Base-by-base conservation (phyloP, 2,113 vertebrate genomes). In the Psephotus haematonotus region DNA sequence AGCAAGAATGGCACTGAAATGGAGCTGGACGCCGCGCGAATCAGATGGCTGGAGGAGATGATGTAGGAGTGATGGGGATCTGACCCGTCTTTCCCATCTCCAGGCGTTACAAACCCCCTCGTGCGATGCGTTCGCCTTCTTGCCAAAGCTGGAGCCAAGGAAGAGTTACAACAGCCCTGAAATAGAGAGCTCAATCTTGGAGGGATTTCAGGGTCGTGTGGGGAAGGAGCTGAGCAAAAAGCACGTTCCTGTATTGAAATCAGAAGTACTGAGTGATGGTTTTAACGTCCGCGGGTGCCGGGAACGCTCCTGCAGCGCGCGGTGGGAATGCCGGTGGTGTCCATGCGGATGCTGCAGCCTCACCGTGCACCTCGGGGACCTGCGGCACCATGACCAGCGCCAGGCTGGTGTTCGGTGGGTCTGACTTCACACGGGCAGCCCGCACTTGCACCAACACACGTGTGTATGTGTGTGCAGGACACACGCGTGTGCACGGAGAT, bases 351-450 rank as follows among this genome's bases (percentile, higher is more conserved):
- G 31, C 39, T 0, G 44, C 13, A 16, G 65, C 4, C 31, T 37
- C 29, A 1, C 17, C 2, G 33, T 24, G 5, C 57, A 16, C 49
- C 10, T 33, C 5, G 7, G 22, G 53, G 37, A 80, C 29, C 9
- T 0, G 35, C 0, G 0, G 67, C 50, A 39, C 17, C 6, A 0
- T 37, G 19, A 15, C 39, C 46, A 13, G 60, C 13, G 3, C n/a
- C 8, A 1, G 44, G 63, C 17, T 2, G n/a, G 35, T 1, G 0
- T 11, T 35, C 0, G 31, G 41, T 9, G 65, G 55, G 14, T 53
- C 28, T 1, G 0, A 27, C 17, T 10, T 1, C 2, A 67, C 47
- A 9, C 2, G 0, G 29, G 77, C 60, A 70, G 71, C 43, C 50
- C n/a, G 33, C 3, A 0, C 14, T n/a, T 3, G 43, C 43, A 39